Conservation (phyloP, 2,113 vertebrate species). For the Odocoileus hemionus region DNA sequence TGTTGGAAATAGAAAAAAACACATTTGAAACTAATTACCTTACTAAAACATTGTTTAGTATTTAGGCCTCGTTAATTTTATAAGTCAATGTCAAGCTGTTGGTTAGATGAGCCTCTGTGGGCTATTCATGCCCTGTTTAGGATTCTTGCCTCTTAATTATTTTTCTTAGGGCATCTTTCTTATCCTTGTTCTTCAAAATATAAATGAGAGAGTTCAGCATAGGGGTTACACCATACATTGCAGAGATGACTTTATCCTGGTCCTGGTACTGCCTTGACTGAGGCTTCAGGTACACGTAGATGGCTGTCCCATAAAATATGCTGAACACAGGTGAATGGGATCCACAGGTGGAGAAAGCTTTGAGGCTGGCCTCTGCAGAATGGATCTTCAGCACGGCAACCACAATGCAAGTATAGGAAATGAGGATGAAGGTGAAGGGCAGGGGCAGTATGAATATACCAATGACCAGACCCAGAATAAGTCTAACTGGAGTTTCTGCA, state of each 20-base stretch:
- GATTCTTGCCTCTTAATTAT: neutral
- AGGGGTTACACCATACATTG: neutral
- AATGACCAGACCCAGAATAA: neutral
- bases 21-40: neutral
- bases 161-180: constrained; percentile 29
- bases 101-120: neutral
- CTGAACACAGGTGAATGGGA: neutral
- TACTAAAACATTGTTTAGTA: neutral
- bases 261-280: constrained; percentile 2
- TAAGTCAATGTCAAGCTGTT: neutral
- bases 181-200: neutral
- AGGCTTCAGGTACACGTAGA: constrained; percentile 11
- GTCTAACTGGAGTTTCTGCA: neutral
- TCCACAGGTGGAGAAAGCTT: neutral
- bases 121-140: neutral
- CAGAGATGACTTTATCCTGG: neutral
- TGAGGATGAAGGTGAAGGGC: constrained; percentile 5
- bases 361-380: neutral
- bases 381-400: neutral
- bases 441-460: neutral
- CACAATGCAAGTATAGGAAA: neutral
- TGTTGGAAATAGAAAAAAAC: neutral
- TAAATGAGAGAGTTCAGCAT: neutral
- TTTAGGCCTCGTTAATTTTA: constrained; percentile 26
- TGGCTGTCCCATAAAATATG: neutral